Evolutionary conservation across 2,113 vertebrate species (phyloP).

Genomic region (Hirundichthys speculiger): DNA sequence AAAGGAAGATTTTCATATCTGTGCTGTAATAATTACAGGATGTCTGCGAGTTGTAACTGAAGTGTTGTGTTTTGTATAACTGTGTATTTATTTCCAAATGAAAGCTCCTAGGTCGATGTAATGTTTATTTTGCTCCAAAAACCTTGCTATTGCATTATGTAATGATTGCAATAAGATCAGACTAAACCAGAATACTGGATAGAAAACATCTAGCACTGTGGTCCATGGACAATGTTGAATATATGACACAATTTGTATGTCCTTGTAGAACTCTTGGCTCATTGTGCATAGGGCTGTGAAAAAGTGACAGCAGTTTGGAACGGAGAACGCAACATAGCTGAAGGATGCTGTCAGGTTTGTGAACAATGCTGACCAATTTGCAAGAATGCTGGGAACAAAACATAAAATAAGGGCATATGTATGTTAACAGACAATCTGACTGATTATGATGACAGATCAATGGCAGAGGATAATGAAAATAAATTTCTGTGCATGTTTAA

Average conservation of each 20-base stretch:
- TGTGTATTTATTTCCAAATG: conserved; percentile 45
- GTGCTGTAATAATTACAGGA: conserved; percentile 48
- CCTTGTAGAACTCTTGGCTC: conserved; percentile 40
- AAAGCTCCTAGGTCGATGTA: conserved; percentile 51
- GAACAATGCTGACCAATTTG: conserved; percentile 45
- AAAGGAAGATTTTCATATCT: conserved; percentile 46
- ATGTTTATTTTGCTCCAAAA: conserved; percentile 66
- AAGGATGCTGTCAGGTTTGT: conserved; percentile 36
- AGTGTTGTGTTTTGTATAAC: conserved; percentile 21
- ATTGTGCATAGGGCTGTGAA: conserved; percentile 8
- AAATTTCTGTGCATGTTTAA: conserved; percentile 16
- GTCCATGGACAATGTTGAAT: conserved; percentile 32
- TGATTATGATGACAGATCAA: conserved; percentile 49
- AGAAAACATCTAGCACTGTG: conserved; percentile 57
- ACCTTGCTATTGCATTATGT: conserved; percentile 50
- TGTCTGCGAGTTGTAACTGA: conserved; percentile 39
- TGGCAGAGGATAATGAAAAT: conserved; percentile 35
- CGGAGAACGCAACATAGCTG: conserved; percentile 15
- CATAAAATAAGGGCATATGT: background rate
- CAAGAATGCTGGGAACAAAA: conserved; percentile 16
- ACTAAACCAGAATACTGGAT: conserved; percentile 50
- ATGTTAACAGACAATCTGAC: conserved; percentile 32
- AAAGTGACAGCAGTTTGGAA: conserved; percentile 36
- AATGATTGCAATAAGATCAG: conserved; percentile 49
- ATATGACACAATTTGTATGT: conserved; percentile 27